phyloP scores from a whole-genome alignment of 2,797 vertebrate genomes.

The Morelia viridis region DNA sequence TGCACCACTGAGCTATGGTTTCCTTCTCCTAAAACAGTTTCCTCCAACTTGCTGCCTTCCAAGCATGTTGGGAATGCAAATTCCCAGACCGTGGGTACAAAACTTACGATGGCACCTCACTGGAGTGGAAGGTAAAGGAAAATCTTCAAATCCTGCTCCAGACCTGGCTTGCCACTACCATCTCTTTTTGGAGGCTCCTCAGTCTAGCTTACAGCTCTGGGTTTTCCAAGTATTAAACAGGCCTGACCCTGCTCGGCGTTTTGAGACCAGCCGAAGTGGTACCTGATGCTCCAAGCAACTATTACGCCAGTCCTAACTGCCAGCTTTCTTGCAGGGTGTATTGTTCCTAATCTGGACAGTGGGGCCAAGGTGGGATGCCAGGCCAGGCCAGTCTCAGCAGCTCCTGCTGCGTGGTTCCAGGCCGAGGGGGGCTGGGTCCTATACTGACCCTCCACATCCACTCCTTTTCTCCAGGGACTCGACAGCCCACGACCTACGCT shows the following conservation, averaged over 20 bases:
- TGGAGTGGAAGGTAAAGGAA: too few species aligned
- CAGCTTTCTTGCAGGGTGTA: constrained; percentile 73
- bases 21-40: too few species aligned
- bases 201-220: neutral
- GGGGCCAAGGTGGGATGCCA: constrained; percentile 58
- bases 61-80: too few species aligned
- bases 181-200: neutral
- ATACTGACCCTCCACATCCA: constrained; percentile 62
- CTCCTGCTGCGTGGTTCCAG: constrained; percentile 52
- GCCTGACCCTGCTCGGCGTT: neutral
- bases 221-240: neutral
- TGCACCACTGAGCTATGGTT: too few species aligned
- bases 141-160: too few species aligned
- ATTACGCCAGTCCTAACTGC: neutral
- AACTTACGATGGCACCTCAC: too few species aligned
- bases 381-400: constrained; percentile 59
- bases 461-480: constrained; percentile 63
- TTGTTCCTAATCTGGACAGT: constrained; percentile 74
- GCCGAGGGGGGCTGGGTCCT: constrained; percentile 58
- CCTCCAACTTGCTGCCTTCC: too few species aligned
- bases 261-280: neutral
- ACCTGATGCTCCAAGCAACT: neutral
- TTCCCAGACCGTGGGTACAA: too few species aligned
- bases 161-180: neutral
- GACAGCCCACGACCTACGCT: constrained; percentile 53